These are phyloP conservation scores for Caracal caracal DNA, from an alignment of 2,113 vertebrate genomes.

Conservation along the genomic window DNA sequence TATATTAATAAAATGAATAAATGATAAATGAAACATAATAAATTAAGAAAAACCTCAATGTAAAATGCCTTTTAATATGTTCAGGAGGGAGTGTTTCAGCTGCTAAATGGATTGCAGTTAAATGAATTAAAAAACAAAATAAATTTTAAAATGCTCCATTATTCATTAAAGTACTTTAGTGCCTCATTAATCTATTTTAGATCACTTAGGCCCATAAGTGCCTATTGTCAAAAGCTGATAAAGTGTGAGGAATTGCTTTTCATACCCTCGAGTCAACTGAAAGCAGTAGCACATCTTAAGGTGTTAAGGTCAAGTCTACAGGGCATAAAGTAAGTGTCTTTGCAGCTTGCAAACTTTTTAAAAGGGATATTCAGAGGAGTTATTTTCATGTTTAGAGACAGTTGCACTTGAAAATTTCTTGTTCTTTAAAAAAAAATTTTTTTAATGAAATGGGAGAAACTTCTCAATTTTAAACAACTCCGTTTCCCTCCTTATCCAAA, in stretches of 20 bases:
- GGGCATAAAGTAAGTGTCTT: constrained; percentile 39
- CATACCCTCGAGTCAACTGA: constrained; percentile 10
- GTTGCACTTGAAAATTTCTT: not conserved
- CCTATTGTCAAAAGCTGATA: constrained; percentile 65
- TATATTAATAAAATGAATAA: constrained; percentile 79
- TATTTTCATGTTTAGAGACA: constrained; percentile 28
- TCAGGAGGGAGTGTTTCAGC: constrained; percentile 58
- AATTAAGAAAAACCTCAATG: constrained; percentile 75
- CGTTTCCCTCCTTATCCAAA: not conserved
- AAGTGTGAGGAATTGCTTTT: constrained; percentile 69
- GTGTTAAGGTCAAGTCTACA: constrained; percentile 65
- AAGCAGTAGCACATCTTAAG: not conserved
- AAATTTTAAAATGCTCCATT: constrained; percentile 76
- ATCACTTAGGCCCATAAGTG: constrained; percentile 67
- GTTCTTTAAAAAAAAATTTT: not conserved
- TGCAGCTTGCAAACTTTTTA: constrained; percentile 28
- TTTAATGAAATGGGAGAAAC: not conserved
- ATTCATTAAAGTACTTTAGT: constrained; percentile 76
- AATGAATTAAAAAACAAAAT: constrained; percentile 78
- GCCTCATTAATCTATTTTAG: constrained; percentile 79
- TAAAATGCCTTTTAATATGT: constrained; percentile 76
- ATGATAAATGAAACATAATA: constrained; percentile 78
- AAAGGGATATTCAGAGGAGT: not conserved
- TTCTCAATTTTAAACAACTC: not conserved
- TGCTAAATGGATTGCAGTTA: constrained; percentile 80